Evolutionary conservation across 2,888 invertebrate genomes (phyloP).

Genomic region (Rhimphoctona megacephalus): DNA sequence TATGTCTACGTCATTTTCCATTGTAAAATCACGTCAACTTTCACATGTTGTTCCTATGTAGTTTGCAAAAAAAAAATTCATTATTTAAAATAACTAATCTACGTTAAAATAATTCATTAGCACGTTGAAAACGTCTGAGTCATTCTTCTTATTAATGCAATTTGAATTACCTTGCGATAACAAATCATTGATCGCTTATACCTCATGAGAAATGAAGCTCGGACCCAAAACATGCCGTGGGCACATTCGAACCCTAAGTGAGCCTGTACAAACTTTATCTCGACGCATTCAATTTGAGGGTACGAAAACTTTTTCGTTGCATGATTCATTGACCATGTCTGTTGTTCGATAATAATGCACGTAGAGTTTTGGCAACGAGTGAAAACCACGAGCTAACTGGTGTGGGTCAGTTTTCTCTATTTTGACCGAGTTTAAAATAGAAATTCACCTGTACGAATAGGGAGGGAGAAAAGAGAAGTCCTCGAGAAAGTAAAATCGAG

Average conservation of each 20-base stretch:
- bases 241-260: not conserved
- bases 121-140: not conserved
- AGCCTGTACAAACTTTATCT: conserved; percentile 18
- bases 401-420: conserved; percentile 36
- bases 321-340: conserved; percentile 49
- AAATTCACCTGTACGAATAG: conserved; percentile 58
- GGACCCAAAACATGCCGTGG: not conserved
- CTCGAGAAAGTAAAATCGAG: conserved; percentile 73
- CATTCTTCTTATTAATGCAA: not conserved
- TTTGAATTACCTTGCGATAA: not conserved
- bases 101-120: not conserved
- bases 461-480: conserved; percentile 71
- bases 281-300: conserved; percentile 10
- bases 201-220: not conserved
- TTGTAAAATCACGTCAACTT: too few species aligned
- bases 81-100: too few species aligned
- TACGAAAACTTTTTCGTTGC: conserved; percentile 47
- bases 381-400: conserved; percentile 33
- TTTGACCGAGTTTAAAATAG: conserved; percentile 43
- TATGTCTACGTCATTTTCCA: too few species aligned
- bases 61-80: too few species aligned
- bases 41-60: too few species aligned
- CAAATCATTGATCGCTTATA: not conserved
- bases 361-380: conserved; percentile 61
- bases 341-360: conserved; percentile 67